Evolutionary conservation across 2,888 invertebrate genomes (phyloP), one percentile per base, ranked within the genome.

Genomic region (Caenorhabditis sinica): DNA sequence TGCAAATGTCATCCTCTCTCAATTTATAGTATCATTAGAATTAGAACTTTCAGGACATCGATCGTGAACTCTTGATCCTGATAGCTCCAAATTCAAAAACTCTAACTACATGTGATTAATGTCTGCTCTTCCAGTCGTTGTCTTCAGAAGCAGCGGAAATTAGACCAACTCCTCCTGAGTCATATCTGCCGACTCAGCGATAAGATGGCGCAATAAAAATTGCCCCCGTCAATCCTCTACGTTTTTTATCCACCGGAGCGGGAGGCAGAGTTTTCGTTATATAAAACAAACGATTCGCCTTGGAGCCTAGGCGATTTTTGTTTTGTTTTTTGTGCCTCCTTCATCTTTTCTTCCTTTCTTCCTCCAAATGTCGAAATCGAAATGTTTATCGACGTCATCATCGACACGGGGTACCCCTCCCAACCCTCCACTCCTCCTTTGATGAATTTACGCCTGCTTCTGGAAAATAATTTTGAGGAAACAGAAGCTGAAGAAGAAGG

Each of bases 341-440:
- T 56, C 69, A 40, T 69, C 36, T 69, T 69, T 51, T 56, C 60
- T 53, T 69, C 45, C 45, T 36, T 58, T 69, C 63, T 71, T 53
- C 58, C 33, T 49, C 49, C 49, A 49, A 74, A 82, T 74, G 82
- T 75, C 61, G 82, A 82, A 80, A 80, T 80, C 80, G 80, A 80
- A 80, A 80, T 72, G 80, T 80, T 80, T 80, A 80, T 80, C 80
- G 80, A 80, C 80, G 80, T 80, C 80, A 80, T 73, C 80, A 80
- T 71, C 61, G 61, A 58, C 56, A 51, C 36, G 23, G 45, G 49
- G 33, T 43, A 28, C 33, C 53, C 23, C 40, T 40, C 53, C 56
- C 20, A 13, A 33, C 23, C 69, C 45, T 45, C 30, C 20, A 60
- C 45, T 28, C 45, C 30, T 43, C 33, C 69, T 77, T 45, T 79